Percentiles rank a stretch among this genome's conserved stretches.
Conservation (phyloP, 2,888 invertebrate genomes). For the Habrosyne pyritoides region DNA sequence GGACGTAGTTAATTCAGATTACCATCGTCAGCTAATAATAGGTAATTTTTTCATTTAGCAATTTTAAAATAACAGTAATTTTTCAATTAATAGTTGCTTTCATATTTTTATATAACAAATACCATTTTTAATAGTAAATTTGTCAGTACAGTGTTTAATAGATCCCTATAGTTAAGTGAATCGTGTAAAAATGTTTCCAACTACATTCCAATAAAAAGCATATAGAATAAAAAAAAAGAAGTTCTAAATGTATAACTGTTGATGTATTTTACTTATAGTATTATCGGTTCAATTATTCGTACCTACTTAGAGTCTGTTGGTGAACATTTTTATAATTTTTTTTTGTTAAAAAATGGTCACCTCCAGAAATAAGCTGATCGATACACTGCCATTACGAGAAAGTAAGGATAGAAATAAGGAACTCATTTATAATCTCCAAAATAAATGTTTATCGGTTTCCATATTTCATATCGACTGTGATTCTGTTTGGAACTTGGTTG, state of each 20-base stretch:
- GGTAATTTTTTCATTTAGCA: neutral
- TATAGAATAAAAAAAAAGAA: conserved; percentile 34
- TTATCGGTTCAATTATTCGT: conserved; percentile 76
- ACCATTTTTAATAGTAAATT: neutral
- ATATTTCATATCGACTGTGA: no score
- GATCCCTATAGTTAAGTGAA: conserved; percentile 6
- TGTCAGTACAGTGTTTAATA: neutral
- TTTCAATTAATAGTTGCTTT: neutral
- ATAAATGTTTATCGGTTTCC: neutral
- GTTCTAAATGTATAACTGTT: conserved; percentile 39
- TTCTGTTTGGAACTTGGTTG: no score
- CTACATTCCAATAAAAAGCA: conserved; percentile 56
- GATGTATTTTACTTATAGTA: conserved; percentile 47
- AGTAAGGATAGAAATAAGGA: conserved; percentile 29
- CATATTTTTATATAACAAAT: neutral
- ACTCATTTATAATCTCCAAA: conserved; percentile 22
- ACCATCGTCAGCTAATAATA: neutral
- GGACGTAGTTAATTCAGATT: no score
- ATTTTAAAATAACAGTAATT: neutral
- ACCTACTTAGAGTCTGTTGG: conserved; percentile 71
- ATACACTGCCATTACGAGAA: conserved; percentile 68
- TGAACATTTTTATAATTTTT: conserved; percentile 52
- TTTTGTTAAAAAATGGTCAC: conserved; percentile 48
- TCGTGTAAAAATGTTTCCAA: conserved; percentile 25
- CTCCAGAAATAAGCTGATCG: conserved; percentile 35